phyloP scores from a whole-genome alignment of 2,113 vertebrate species.

The Rhegmatorhina hoffmannsi region DNA sequence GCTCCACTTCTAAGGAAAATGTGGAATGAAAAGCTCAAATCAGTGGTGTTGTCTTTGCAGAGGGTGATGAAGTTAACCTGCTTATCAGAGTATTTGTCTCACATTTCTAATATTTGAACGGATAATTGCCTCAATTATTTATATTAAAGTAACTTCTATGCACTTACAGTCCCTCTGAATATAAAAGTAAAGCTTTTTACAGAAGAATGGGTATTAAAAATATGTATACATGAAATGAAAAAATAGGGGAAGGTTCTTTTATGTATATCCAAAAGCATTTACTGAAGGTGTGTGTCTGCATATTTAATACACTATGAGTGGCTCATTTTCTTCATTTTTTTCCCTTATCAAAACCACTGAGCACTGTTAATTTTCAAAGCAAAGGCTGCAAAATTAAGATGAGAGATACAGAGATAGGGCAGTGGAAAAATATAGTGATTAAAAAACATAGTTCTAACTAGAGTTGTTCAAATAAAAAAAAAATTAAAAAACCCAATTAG shows the following conservation, averaged over 20 bases:
- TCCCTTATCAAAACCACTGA: slow-evolving; percentile 46
- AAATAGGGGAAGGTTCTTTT: neutral
- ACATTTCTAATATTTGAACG: slow-evolving; percentile 29
- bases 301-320: slow-evolving; percentile 5
- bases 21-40: neutral
- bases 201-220: neutral
- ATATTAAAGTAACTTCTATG: neutral
- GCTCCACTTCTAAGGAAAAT: neutral
- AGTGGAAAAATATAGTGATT: slow-evolving; percentile 78
- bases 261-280: neutral
- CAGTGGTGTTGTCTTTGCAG: neutral
- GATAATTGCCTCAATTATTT: slow-evolving; percentile 15
- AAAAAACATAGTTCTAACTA: slow-evolving; percentile 79
- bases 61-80: slow-evolving; percentile 4
- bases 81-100: slow-evolving; percentile 34
- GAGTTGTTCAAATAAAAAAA: slow-evolving; percentile 78
- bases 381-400: slow-evolving; percentile 58
- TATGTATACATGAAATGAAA: slow-evolving; percentile 10
- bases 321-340: slow-evolving; percentile 32
- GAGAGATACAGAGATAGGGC: slow-evolving; percentile 57
- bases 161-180: neutral
- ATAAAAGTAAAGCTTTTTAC: neutral
- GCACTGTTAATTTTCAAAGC: slow-evolving; percentile 67
- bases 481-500: slow-evolving; percentile 84
- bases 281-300: slow-evolving; percentile 6